Base-by-base conservation (phyloP, 1,140 invertebrate species). In the Drosophila insularis region DNA sequence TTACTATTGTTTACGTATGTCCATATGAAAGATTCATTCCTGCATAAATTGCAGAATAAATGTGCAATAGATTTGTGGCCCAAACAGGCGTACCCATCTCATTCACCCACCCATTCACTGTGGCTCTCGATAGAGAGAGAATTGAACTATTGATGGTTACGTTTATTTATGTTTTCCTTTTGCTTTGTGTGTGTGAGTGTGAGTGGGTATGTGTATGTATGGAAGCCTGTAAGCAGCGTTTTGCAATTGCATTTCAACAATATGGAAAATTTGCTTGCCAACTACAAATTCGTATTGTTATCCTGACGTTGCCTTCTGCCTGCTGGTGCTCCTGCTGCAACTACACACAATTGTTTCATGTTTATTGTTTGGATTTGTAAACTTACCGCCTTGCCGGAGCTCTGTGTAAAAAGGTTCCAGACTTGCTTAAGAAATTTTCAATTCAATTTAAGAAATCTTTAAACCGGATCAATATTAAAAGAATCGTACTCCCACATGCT, bases 291-390 rank as follows among this genome's bases (percentile, higher is more conserved):
- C 43, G 32, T 54, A 85, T 81, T 85, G 81, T 74, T 81, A 85
- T 81, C 68, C 78, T 64, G 73, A 46, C 50, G 60, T 23, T 69
- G 64, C 53, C 61, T 7, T 69, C 59, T 78, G 54, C 60, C 74
- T 65, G 32, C 21, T 79, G 70, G 27, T 27, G 27, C 27, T 27
- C 27, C 58, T 66, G 50, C 14, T 46, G 55, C 63, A 74, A 50
- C 43, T 50, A 21, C 43, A 50, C 43, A 19, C 43, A 50, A 78
- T 86, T 84, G 69, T 86, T 81, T 74, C 70, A 74, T 86, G 74
- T 86, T 85, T 85, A 85, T 86, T 85, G 81, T 77, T 81, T 81
- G 78, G 67, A 74, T 81, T 86, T 81, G 74, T 58, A 71, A 77
- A 71, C 63, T 62, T 78, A 63, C 61, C 63, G 60, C 80, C 61